Conservation (phyloP, 35 echinoderm and acorn worm species). For the Heliocidaris erythrogramma region DNA sequence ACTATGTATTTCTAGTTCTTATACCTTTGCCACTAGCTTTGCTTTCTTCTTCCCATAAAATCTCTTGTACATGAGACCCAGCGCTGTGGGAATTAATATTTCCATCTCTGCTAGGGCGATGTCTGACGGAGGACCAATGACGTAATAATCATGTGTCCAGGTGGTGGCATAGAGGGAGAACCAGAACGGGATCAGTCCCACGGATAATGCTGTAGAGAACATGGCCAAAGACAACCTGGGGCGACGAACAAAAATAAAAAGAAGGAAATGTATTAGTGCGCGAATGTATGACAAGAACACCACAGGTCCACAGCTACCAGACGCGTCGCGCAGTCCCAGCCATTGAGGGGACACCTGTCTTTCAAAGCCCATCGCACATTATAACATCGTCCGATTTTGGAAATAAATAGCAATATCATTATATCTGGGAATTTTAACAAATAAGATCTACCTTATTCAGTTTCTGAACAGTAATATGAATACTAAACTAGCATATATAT, state of each 20-base stretch:
- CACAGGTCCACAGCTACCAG: no score
- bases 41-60: background rate
- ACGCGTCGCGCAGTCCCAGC: no score
- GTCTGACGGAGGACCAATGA: constrained; percentile 48
- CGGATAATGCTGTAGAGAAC: constrained; percentile 56
- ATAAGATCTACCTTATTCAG: no score
- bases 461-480: no score
- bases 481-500: no score
- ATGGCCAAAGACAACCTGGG: constrained; percentile 56
- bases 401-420: no score
- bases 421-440: no score
- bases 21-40: background rate
- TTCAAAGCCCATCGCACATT: no score
- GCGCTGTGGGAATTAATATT: constrained; percentile 46
- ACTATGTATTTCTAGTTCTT: background rate
- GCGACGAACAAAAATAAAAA: background rate
- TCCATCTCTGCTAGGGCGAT: constrained; percentile 15
- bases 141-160: constrained; percentile 50
- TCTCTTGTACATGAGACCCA: constrained; percentile 45
- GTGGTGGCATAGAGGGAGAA: constrained; percentile 54
- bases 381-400: no score
- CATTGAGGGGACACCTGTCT: no score
- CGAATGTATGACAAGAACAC: background rate
- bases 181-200: constrained; percentile 63
- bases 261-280: background rate